Evolutionary conservation across 1,140 invertebrate genomes (phyloP), one percentile per base, ranked within the genome.

Genomic region (Acyrthosiphon pisum): DNA sequence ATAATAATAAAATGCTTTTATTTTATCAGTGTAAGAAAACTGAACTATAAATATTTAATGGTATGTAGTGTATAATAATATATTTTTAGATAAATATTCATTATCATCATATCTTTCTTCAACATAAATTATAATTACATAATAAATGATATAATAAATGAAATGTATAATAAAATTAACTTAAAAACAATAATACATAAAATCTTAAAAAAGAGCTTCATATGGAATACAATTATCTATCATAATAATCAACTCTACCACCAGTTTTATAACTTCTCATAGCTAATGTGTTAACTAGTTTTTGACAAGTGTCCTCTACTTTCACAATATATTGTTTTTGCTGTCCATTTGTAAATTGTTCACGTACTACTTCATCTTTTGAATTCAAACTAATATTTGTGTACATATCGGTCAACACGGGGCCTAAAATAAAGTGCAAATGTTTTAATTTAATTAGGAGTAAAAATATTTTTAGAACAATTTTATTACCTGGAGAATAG

Each of bases 381-480:
- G 96, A 95, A 87, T 96, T 95, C 11, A 68, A 68, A 96, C 95
- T 60, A 96, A 95, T 46, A 98, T 95, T 94, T 96, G 95, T n/a
- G 96, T 95, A 76, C 98, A 99, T 99, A 89, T 98, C 97, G 0
- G 98, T 99, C 94, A 98, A 96, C 7, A 99, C 97, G 8, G 98
- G 98, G 37, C 94, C 94, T 94, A 93, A 46, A 60, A 88, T 35
- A 9, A 48, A 50, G 4, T 53, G 46, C 0, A 46, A 56, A 41
- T 30, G 3, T 23, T 76, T 30, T 35, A 9, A 41, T 60, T 60
- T 30, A 35, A 50, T 56, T 35, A 18, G 1, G 26, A 37, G 48
- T 37, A 30, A 56, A 93, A n/a, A n/a, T 56, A 22, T 84, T 18
- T 87, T 1, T 41, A 20, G 23, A 6, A 87, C 2, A 84, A 41